phyloP scores from a whole-genome alignment of 1,140 invertebrate genomes.

The Drosophila pallidifrons region DNA sequence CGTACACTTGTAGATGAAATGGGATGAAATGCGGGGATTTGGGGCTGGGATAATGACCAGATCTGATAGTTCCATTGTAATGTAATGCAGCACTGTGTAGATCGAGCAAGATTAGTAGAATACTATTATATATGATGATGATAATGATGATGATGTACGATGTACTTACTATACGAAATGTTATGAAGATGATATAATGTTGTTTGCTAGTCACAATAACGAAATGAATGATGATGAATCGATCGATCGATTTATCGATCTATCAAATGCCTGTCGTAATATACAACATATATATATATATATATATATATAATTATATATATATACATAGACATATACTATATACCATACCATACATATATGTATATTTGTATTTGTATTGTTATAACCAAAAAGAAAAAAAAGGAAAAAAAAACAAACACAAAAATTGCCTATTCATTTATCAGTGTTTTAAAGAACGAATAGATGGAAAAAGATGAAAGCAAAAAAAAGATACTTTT shows the following conservation, averaged over 20 bases:
- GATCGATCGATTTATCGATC: constrained; percentile 8
- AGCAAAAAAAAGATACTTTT: constrained; percentile 1
- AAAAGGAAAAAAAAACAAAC: constrained; percentile 6
- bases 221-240: constrained; percentile 8
- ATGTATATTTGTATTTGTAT: constrained; percentile 63
- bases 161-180: constrained; percentile 22
- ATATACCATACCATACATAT: constrained; percentile 31
- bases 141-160: neutral
- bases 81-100: constrained; percentile 17
- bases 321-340: constrained; percentile 29
- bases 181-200: constrained; percentile 34
- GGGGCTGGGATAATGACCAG: constrained; percentile 4
- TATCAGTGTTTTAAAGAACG: too few relatives aligned
- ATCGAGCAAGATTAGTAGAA: constrained; percentile 10
- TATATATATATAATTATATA: constrained; percentile 27
- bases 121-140: neutral
- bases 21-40: neutral
- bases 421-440: too few relatives aligned
- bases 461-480: neutral
- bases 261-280: constrained; percentile 24
- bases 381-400: constrained; percentile 52
- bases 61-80: constrained; percentile 9
- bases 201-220: constrained; percentile 51
- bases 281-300: constrained; percentile 26
- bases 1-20: constrained; percentile 8